Evolutionary conservation across 2,113 vertebrate species (phyloP), one percentile per base, ranked within the genome.

Genomic region (Urocitellus parryii): DNA sequence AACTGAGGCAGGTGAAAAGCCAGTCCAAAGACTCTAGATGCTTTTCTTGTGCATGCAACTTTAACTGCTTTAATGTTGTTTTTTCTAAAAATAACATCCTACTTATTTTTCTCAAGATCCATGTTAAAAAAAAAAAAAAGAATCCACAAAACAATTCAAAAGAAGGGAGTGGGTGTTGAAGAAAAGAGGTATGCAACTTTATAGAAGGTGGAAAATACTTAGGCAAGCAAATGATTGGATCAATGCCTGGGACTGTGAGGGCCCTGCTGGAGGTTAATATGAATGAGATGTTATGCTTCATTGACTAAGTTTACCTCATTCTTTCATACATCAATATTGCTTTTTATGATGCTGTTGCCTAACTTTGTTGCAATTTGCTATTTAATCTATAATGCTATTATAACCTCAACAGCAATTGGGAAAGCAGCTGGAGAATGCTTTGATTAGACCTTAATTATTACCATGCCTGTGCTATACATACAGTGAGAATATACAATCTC

Each of bases 271-370:
- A 98, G 92, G 97, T 98, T 97, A 98, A 97, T 97, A 97, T 95
- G 94, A 98, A 98, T 94, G 93, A 98, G 96, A 96, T 93, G 96
- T 42, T 97, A 97, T 86, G 97, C 95, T 98, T 97, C 97, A 96
- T 97, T 98, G 96, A 94, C 96, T 96, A 88, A 94, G 93, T 97
- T 98, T 97, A 98, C 94, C 89, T 98, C 93, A 98, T 98, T 98
- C 93, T 92, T 98, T 98, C 96, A 98, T 96, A 96, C 91, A 97
- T 97, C 88, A 97, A 89, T 98, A 97, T 95, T 97, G 78, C 70
- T 97, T 97, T 98, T 97, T 94, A 98, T 98, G 96, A 97, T 95
- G 88, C 78, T 89, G 58, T 97, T 98, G 83, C 95, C 89, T 98
- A 98, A 98, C 70, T 97, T 97, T 95, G 84, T 96, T 97, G 88